phyloP scores from a whole-genome alignment of 2,888 invertebrate species.

The Athalia circularis region DNA sequence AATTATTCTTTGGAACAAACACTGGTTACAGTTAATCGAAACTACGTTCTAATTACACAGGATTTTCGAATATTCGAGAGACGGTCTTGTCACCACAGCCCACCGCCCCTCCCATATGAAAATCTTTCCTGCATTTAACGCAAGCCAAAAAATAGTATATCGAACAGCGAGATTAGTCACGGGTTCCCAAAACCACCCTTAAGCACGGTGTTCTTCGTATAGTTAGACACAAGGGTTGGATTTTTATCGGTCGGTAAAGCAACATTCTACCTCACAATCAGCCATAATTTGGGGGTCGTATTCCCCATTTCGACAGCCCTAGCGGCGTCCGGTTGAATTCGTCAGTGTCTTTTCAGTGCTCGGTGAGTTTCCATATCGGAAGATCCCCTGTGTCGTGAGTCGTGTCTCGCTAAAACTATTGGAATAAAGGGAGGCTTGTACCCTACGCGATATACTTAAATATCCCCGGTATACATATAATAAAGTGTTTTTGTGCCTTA shows the following conservation, averaged over 20 bases:
- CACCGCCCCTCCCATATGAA: too few relatives aligned
- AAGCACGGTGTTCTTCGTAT: too few relatives aligned
- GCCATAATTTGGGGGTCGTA: too few relatives aligned
- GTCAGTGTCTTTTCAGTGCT: slow-evolving; percentile 65
- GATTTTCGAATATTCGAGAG: too few relatives aligned
- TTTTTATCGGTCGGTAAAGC: neutral
- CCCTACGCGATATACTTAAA: neutral
- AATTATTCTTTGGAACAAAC: too few relatives aligned
- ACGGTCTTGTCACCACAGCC: too few relatives aligned
- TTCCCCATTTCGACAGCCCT: neutral
- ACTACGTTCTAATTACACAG: too few relatives aligned
- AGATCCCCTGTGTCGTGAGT: slow-evolving; percentile 1
- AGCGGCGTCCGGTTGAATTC: slow-evolving; percentile 30
- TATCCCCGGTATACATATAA: neutral
- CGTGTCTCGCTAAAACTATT: slow-evolving; percentile 53
- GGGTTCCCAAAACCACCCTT: slow-evolving; percentile 9
- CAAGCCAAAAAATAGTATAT: too few relatives aligned
- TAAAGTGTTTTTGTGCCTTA: slow-evolving; percentile 29
- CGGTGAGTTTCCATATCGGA: slow-evolving; percentile 63
- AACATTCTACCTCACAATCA: neutral
- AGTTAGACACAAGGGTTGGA: neutral
- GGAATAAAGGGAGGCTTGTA: neutral
- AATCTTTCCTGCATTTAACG: too few relatives aligned
- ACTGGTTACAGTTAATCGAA: too few relatives aligned
- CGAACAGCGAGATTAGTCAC: neutral